phyloP scores from a whole-genome alignment of 2,888 invertebrate genomes.

The Drosophila infuscata region DNA sequence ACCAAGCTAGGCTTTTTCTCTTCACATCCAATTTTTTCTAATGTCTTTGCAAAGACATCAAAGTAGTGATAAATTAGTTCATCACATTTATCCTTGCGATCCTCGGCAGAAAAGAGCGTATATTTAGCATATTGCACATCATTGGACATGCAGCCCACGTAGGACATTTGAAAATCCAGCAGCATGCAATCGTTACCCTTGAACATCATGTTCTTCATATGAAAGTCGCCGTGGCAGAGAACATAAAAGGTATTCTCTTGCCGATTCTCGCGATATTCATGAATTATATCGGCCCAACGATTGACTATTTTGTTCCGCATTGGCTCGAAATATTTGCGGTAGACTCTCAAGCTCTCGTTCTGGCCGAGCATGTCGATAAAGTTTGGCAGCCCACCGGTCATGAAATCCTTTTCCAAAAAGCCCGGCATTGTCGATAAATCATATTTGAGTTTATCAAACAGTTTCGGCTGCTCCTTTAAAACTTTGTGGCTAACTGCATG shows the following conservation, averaged over 20 bases:
- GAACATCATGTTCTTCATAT: slow-evolving; percentile 75
- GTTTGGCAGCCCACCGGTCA: slow-evolving; percentile 40
- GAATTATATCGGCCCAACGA: slow-evolving; percentile 25
- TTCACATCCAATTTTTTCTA: slow-evolving; percentile 57
- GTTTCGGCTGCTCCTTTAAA: slow-evolving; percentile 35
- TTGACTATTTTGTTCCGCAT: slow-evolving; percentile 36
- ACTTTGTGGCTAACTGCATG: slow-evolving; percentile 61
- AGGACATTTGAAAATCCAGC: slow-evolving; percentile 71
- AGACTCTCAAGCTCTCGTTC: slow-evolving; percentile 44
- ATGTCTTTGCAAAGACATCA: slow-evolving; percentile 50
- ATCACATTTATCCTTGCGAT: slow-evolving; percentile 50
- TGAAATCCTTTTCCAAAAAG: slow-evolving; percentile 27
- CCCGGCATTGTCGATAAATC: slow-evolving; percentile 32
- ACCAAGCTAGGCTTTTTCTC: slow-evolving; percentile 57
- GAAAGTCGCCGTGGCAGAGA: slow-evolving; percentile 76
- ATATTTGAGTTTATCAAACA: slow-evolving; percentile 28
- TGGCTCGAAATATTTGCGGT: slow-evolving; percentile 57
- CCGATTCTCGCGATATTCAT: slow-evolving; percentile 55
- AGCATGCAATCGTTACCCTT: slow-evolving; percentile 65
- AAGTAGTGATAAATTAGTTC: slow-evolving; percentile 70
- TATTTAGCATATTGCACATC: slow-evolving; percentile 67
- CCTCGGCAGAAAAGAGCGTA: slow-evolving; percentile 57
- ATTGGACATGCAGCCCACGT: slow-evolving; percentile 59
- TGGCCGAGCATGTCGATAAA: slow-evolving; percentile 55
- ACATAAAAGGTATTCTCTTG: slow-evolving; percentile 55